phyloP scores from a whole-genome alignment of 1,140 invertebrate species.

The Onthophagus taurus region DNA sequence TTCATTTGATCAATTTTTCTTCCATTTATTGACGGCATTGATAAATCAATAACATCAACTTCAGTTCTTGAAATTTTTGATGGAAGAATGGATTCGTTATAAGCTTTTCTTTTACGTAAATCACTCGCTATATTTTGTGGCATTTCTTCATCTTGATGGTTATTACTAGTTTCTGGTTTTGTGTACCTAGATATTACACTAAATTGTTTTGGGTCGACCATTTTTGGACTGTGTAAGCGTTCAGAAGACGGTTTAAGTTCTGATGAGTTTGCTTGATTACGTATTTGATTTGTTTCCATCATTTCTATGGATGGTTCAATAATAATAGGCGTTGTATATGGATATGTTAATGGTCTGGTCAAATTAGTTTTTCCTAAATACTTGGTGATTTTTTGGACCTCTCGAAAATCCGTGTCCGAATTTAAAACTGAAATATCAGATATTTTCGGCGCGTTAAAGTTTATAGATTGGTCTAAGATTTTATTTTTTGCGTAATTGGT shows the following conservation, averaged over 20 bases:
- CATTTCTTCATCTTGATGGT: background rate
- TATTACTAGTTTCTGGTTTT: too few relatives aligned
- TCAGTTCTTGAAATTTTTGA: constrained; percentile 24
- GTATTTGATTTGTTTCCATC: too few relatives aligned
- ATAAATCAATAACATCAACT: constrained; percentile 30
- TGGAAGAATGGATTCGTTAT: background rate
- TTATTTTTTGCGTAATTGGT: constrained; percentile 36
- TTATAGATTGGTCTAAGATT: constrained; percentile 29
- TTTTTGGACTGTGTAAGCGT: too few relatives aligned
- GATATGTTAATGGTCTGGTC: constrained; percentile 33
- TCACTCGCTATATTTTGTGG: constrained; percentile 15
- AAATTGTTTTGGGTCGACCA: constrained; percentile 6
- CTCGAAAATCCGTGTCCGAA: constrained; percentile 11
- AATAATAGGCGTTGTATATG: constrained; percentile 28
- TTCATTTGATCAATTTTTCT: background rate
- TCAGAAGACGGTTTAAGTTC: too few relatives aligned
- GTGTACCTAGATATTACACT: constrained; percentile 1
- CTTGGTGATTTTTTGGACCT: constrained; percentile 17
- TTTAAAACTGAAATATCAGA: constrained; percentile 8
- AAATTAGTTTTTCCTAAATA: constrained; percentile 27
- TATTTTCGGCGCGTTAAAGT: constrained; percentile 16
- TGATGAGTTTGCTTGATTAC: too few relatives aligned
- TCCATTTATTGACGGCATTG: constrained; percentile 13
- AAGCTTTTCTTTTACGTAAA: constrained; percentile 24
- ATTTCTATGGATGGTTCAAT: too few relatives aligned